Evolutionary conservation across 30 jellyfish, hydroid and myxozoan genomes (phyloP).

Genomic region (Pseudorhiza aurosa): DNA sequence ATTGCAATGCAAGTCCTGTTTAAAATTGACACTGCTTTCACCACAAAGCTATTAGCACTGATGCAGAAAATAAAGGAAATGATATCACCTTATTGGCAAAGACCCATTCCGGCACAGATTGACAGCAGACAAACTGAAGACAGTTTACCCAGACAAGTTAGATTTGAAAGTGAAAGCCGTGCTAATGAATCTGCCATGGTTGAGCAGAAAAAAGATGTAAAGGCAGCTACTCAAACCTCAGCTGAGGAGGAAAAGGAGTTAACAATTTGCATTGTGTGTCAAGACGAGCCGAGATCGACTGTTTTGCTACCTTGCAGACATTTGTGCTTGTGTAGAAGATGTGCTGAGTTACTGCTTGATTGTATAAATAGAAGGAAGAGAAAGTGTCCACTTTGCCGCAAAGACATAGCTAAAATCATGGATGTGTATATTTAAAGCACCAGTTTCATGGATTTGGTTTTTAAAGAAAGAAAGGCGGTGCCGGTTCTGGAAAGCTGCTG

Average conservation of each 20-base stretch:
- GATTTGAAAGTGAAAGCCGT: background rate
- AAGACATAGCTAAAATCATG: slow-evolving; percentile 9
- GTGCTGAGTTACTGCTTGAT: slow-evolving; percentile 13
- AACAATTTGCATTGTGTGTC: slow-evolving; percentile 31
- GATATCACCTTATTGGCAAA: background rate
- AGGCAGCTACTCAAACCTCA: background rate
- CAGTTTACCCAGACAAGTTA: background rate
- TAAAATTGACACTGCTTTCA: background rate
- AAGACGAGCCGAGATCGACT: slow-evolving; percentile 28
- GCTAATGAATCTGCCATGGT: background rate
- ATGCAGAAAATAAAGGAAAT: background rate
- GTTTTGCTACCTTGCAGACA: slow-evolving; percentile 52
- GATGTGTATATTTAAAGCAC: slow-evolving; percentile 37
- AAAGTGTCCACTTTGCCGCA: slow-evolving; percentile 45
- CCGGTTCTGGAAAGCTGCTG: too few relatives aligned
- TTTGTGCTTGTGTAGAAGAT: slow-evolving; percentile 23
- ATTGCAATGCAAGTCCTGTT: background rate
- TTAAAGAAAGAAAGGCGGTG: background rate
- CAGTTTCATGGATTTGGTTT: background rate
- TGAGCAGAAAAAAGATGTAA: background rate
- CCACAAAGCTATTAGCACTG: background rate
- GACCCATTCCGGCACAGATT: background rate
- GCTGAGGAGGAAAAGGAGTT: slow-evolving; percentile 10
- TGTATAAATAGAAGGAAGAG: background rate
- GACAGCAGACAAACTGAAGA: background rate